Base-by-base conservation (phyloP, 2,113 vertebrate species). In the Passer montanus region DNA sequence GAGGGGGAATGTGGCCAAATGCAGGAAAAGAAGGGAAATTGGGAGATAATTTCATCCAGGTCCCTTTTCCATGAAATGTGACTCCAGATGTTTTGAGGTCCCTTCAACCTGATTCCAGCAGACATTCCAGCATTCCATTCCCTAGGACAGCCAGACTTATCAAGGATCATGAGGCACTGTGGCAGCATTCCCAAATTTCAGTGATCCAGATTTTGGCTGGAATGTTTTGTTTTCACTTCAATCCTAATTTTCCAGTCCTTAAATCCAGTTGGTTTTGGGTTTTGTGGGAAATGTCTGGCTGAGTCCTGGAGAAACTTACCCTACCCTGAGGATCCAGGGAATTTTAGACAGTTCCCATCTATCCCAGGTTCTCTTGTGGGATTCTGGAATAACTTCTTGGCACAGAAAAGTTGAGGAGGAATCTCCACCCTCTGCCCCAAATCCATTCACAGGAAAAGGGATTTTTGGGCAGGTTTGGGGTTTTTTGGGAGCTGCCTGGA, bases 141-240 rank as follows among this genome's bases (percentile, higher is more conserved):
- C 58, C 17, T 3, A 1, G 0, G 24, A 43, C 53, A 58, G 47
- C 58, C 68, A 33, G 33, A 23, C 9, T 30, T 21, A 16, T 4
- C 50, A 1, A 5, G 60, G 50, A 13, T 75, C 60, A 13, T 10
- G 47, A 73, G 68, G 47, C 39, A 7, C 41, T 0, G 4, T 50
- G 83, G 83, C 72, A 50, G 31, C 44, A 17, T 85, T 43, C 72
- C 83, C 72, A 11, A 30, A 67, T 49, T 35, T 17, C 20, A 13
- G 0, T 0, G 2, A 35, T 75, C 43, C 16, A 1, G 43, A 43
- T 85, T 75, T 64, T 19, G n/a, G 19, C 82, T 4, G 28, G 24
- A 75, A 58, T 49, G 35, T 24, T 35, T 24, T 13, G 43, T 58
- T 66, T 49, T 67, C 44, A 0, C 35, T 31, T 26, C 62, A 9